Evolutionary conservation across 2,113 vertebrate genomes (phyloP).

Genomic region (Oryzias celebensis): DNA sequence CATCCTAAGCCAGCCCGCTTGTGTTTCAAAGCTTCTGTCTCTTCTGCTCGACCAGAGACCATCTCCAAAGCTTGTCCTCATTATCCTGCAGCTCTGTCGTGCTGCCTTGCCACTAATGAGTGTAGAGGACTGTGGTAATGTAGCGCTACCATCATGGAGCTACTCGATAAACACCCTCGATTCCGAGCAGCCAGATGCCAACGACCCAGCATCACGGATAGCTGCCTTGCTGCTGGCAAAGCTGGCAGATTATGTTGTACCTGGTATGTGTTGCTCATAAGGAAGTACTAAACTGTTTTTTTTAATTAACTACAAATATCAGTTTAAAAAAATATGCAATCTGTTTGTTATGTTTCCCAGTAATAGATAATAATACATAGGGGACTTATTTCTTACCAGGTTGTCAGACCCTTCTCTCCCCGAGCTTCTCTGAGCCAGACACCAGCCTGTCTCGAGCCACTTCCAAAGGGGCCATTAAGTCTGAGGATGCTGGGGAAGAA

Average conservation of each 20-base stretch:
- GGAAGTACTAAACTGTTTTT: not conserved
- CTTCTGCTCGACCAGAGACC: slow-evolving; percentile 95
- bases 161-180: slow-evolving; percentile 92
- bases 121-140: slow-evolving; percentile 95
- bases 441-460: slow-evolving; percentile 85
- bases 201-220: slow-evolving; percentile 94
- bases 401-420: slow-evolving; percentile 96
- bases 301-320: not conserved
- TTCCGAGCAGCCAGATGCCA: slow-evolving; percentile 91
- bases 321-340: not conserved
- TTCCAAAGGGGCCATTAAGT: slow-evolving; percentile 90
- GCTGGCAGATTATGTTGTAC: slow-evolving; percentile 96
- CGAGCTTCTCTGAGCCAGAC: slow-evolving; percentile 92
- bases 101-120: slow-evolving; percentile 97
- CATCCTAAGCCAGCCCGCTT: slow-evolving; percentile 96
- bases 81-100: slow-evolving; percentile 94
- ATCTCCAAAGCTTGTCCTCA: slow-evolving; percentile 95
- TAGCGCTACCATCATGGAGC: slow-evolving; percentile 95
- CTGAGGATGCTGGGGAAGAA: slow-evolving; percentile 91
- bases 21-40: slow-evolving; percentile 97
- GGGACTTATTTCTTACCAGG: slow-evolving; percentile 63
- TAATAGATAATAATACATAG: no score
- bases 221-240: slow-evolving; percentile 93
- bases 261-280: slow-evolving; percentile 78
- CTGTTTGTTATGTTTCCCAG: no score